Percentiles rank a stretch among this genome's conserved stretches.
Conservation (phyloP, 2,888 invertebrate species). For the Tryphoninae sp. region DNA sequence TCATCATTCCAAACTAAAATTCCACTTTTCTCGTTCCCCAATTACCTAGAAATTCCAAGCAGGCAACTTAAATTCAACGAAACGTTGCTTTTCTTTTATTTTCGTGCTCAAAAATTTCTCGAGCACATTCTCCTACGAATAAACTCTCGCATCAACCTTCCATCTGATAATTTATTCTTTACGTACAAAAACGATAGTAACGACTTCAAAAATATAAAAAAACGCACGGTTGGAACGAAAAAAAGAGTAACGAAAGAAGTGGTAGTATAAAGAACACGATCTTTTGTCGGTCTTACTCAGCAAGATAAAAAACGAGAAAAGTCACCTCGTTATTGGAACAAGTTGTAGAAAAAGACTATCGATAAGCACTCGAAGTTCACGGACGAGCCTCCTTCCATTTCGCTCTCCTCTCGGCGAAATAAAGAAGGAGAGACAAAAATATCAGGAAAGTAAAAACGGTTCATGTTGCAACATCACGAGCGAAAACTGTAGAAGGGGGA, state of each 20-base stretch:
- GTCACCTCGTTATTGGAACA: conserved; percentile 1
- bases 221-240: not conserved
- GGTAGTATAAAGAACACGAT: conserved; percentile 10
- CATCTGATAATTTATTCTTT: no score
- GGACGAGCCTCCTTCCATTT: not conserved
- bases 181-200: no score
- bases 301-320: conserved; percentile 17
- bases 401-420: not conserved
- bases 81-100: not conserved
- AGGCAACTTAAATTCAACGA: not conserved
- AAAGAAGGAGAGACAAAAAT: conserved; percentile 18
- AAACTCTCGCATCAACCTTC: not conserved
- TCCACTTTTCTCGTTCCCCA: not conserved
- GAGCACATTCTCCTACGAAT: not conserved
- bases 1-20: conserved; percentile 17
- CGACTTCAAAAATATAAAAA: not conserved
- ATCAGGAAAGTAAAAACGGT: conserved; percentile 26
- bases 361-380: conserved; percentile 12
- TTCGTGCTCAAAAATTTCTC: not conserved
- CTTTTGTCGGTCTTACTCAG: conserved; percentile 20
- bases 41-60: not conserved
- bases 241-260: conserved; percentile 1
- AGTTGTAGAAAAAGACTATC: conserved; percentile 19
- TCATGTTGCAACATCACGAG: conserved; percentile 46
- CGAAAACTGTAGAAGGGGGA: conserved; percentile 30